phyloP scores from a whole-genome alignment of 2,113 vertebrate species.

The Oreochromis aureus region DNA sequence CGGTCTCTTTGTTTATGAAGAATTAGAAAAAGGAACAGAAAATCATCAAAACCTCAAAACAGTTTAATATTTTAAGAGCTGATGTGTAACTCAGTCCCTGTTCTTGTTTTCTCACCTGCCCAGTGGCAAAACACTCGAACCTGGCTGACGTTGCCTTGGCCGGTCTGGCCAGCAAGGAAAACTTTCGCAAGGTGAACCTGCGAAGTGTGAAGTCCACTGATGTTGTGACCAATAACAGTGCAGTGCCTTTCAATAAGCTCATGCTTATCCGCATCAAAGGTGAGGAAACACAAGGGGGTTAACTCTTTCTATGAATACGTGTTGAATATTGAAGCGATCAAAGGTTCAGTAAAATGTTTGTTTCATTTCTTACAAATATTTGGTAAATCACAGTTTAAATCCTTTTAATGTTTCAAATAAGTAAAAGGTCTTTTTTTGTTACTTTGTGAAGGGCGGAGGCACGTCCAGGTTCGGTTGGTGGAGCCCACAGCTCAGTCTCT shows the following conservation, averaged over 20 bases:
- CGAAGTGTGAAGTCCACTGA: constrained; percentile 74
- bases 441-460: constrained; percentile 66
- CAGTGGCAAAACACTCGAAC: constrained; percentile 80
- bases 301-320: background rate
- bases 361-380: background rate
- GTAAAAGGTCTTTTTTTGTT: background rate
- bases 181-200: constrained; percentile 75
- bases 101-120: background rate
- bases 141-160: constrained; percentile 75
- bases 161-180: constrained; percentile 78
- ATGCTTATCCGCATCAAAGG: constrained; percentile 82
- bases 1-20: background rate
- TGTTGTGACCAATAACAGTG: constrained; percentile 77
- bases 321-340: background rate
- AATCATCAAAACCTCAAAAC: background rate
- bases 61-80: background rate
- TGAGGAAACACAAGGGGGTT: background rate
- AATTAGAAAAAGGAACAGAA: background rate
- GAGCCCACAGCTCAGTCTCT: constrained; percentile 72
- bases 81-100: background rate
- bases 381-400: background rate
- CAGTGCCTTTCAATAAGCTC: constrained; percentile 73
- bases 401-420: background rate
- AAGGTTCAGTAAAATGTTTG: background rate
- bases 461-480: constrained; percentile 75